Evolutionary conservation across 2,888 invertebrate genomes (phyloP).

Genomic region (Hydrotaea cyrtoneurina): DNA sequence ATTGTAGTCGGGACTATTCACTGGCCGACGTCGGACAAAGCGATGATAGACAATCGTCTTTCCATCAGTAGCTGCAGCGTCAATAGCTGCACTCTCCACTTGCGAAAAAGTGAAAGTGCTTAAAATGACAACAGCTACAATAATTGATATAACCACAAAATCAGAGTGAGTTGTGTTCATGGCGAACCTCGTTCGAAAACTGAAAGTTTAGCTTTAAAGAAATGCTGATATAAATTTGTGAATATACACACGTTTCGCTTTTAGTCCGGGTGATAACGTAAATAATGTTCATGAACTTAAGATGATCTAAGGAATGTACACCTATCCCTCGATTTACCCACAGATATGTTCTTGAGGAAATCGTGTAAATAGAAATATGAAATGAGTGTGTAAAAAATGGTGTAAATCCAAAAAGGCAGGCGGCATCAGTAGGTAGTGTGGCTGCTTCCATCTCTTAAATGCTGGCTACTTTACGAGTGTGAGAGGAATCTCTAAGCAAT

Average conservation of each 20-base stretch:
- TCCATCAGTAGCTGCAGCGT: too few relatives aligned
- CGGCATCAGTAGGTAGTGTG: too few relatives aligned
- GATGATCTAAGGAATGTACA: too few relatives aligned
- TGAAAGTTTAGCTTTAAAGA: slow-evolving; percentile 37
- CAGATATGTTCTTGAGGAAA: too few relatives aligned
- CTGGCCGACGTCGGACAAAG: slow-evolving; percentile 68
- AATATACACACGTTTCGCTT: not conserved
- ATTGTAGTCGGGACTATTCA: slow-evolving; percentile 55
- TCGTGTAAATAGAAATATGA: too few relatives aligned
- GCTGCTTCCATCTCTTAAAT: too few relatives aligned
- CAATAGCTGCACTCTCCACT: slow-evolving; percentile 2
- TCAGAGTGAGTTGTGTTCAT: slow-evolving; percentile 36
- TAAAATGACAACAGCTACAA: not conserved
- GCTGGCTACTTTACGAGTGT: too few relatives aligned
- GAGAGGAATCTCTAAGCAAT: too few relatives aligned
- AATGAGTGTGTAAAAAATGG: too few relatives aligned
- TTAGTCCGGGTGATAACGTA: slow-evolving; percentile 43
- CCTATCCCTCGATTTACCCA: too few relatives aligned
- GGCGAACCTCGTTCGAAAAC: slow-evolving; percentile 20
- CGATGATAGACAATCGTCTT: slow-evolving; percentile 67
- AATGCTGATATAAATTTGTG: not conserved
- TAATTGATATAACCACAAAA: slow-evolving; percentile 12
- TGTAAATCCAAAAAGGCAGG: too few relatives aligned
- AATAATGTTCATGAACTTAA: slow-evolving; percentile 59
- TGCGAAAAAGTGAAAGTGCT: not conserved